These are phyloP conservation scores for Cardiocondyla obscurior DNA, from an alignment of 1,140 invertebrate genomes.

Conservation along the genomic window DNA sequence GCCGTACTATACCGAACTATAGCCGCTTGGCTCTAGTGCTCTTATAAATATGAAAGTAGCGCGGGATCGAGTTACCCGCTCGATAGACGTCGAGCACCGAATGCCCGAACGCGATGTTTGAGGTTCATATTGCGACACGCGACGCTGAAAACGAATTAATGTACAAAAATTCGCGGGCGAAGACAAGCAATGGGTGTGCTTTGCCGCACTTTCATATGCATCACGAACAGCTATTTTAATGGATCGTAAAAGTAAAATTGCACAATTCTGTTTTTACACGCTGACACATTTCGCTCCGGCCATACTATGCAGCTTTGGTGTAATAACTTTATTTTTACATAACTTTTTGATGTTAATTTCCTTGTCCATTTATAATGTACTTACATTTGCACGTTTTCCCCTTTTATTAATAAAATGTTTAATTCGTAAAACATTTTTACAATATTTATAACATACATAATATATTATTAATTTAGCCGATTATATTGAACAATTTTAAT, in stretches of 20 bases:
- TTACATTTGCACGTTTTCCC: not conserved
- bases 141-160: conserved; percentile 38
- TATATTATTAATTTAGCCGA: not conserved
- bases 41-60: conserved; percentile 70
- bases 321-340: not conserved
- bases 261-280: conserved; percentile 4
- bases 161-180: conserved; percentile 24
- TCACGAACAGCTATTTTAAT: conserved; percentile 14
- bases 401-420: not conserved
- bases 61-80: conserved; percentile 61
- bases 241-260: conserved; percentile 11
- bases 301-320: not conserved
- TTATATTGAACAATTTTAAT: not conserved
- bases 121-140: conserved; percentile 30
- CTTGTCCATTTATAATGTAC: not conserved
- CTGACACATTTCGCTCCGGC: not conserved
- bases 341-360: not conserved
- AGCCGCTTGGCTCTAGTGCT: conserved; percentile 21
- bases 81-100: conserved; percentile 55
- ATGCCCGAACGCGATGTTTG: conserved; percentile 24
- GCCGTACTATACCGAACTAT: not conserved
- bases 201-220: not conserved
- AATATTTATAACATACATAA: not conserved
- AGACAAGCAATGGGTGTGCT: not conserved
- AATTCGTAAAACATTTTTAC: not conserved